phyloP scores from a whole-genome alignment of 2,113 vertebrate genomes.

The Megaceryle torquata region DNA sequence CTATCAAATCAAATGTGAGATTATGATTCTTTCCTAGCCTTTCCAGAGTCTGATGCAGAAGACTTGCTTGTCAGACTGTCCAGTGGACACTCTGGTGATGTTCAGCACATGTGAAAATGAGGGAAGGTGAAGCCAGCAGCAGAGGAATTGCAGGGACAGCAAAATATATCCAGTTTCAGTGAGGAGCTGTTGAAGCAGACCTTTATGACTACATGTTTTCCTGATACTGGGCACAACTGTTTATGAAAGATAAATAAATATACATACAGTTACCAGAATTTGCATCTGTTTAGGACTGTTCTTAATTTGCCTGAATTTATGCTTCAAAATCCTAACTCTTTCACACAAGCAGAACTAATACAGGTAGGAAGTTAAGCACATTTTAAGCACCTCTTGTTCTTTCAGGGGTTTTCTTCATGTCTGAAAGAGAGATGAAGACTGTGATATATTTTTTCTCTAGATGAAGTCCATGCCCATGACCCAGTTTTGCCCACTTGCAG shows the following conservation, averaged over 20 bases:
- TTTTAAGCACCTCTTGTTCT: neutral
- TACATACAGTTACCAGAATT: neutral
- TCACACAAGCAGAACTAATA: neutral
- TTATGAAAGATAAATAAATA: neutral
- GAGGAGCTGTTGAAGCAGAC: neutral
- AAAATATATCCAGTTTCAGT: neutral
- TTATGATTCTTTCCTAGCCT: neutral
- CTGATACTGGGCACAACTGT: neutral
- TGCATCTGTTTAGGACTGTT: neutral
- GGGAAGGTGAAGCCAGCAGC: neutral
- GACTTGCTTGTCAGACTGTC: neutral
- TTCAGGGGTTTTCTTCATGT: neutral
- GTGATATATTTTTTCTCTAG: neutral
- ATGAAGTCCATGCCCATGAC: neutral
- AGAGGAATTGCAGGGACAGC: neutral
- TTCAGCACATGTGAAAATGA: neutral
- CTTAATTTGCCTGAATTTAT: neutral
- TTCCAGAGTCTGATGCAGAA: neutral
- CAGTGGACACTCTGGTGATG: neutral
- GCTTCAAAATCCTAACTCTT: neutral
- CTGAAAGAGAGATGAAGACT: neutral
- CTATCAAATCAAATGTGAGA: neutral
- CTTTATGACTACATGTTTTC: neutral
- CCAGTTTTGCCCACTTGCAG: neutral
- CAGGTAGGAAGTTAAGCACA: neutral